Conservation (phyloP, 2,797 vertebrate genomes). For the Chelon labrosus region DNA sequence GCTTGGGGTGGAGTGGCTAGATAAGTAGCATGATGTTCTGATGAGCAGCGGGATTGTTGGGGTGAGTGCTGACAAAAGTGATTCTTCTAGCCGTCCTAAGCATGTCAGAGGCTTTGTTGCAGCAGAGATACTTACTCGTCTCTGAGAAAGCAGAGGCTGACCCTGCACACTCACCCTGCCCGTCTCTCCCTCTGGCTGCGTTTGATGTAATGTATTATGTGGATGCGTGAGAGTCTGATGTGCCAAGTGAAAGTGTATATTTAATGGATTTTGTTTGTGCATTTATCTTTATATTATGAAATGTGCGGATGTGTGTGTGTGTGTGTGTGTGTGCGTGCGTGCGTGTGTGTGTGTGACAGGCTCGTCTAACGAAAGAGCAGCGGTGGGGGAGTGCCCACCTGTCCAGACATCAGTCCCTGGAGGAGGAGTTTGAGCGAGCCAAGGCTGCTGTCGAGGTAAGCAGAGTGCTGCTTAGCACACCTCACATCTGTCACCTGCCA, state of each 20-base stretch:
- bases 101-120: slow-evolving; percentile 79
- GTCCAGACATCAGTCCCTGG: slow-evolving; percentile 97
- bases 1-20: slow-evolving; percentile 15
- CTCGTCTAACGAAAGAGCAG: slow-evolving; percentile 91
- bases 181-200: slow-evolving; percentile 59
- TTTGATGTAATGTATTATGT: slow-evolving; percentile 34
- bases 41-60: slow-evolving; percentile 34
- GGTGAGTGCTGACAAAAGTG: slow-evolving; percentile 73
- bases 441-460: slow-evolving; percentile 99
- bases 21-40: slow-evolving; percentile 61
- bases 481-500: slow-evolving; percentile 59
- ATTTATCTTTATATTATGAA: slow-evolving; percentile 52
- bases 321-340: slow-evolving; percentile 31
- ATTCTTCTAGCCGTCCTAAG: slow-evolving; percentile 71
- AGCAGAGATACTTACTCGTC: slow-evolving; percentile 72
- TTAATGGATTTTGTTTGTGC: slow-evolving; percentile 34
- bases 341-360: slow-evolving; percentile 84
- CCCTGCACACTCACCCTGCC: slow-evolving; percentile 70
- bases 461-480: slow-evolving; percentile 26
- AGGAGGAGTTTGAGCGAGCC: slow-evolving; percentile 99
- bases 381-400: slow-evolving; percentile 91
- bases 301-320: slow-evolving; percentile 17
- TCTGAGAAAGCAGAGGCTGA: slow-evolving; percentile 75
- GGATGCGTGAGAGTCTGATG: slow-evolving; percentile 28
- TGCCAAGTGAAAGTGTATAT: slow-evolving; percentile 39